phyloP scores from a whole-genome alignment of 2,797 vertebrate genomes.

The Diglossa cyanea region DNA sequence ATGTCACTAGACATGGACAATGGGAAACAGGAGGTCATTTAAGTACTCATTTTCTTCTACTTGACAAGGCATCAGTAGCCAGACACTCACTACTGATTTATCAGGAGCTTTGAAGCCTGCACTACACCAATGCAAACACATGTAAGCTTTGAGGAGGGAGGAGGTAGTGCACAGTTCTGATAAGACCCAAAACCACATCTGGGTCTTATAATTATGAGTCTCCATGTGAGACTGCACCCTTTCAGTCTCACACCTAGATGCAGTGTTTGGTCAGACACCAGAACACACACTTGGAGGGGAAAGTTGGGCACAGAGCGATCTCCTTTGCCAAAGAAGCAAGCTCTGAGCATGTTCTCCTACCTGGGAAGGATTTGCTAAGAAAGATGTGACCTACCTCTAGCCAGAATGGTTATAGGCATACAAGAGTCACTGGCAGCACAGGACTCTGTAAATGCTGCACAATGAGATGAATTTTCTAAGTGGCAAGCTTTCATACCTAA shows the following conservation, averaged over 20 bases:
- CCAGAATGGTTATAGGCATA: background rate
- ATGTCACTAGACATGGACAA: conserved; percentile 18
- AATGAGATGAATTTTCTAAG: background rate
- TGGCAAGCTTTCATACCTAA: background rate
- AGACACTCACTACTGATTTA: background rate
- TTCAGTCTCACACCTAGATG: background rate
- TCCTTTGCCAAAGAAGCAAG: background rate
- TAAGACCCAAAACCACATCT: background rate
- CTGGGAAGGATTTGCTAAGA: background rate
- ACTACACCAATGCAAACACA: rapidly evolving
- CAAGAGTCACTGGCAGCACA: background rate
- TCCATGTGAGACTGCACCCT: background rate
- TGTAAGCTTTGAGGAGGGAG: background rate
- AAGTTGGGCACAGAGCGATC: background rate
- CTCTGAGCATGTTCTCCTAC: background rate
- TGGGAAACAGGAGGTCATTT: conserved; percentile 11
- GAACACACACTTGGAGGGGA: background rate
- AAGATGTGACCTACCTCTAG: background rate
- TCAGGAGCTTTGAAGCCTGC: background rate
- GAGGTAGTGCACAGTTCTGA: background rate
- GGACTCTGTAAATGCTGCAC: background rate
- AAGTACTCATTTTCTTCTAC: background rate
- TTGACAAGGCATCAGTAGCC: background rate
- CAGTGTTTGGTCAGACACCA: background rate
- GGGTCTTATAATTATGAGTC: background rate